These are phyloP conservation scores for Grapholita molesta DNA, from an alignment of 1,140 invertebrate genomes.

Conservation along the genomic window DNA sequence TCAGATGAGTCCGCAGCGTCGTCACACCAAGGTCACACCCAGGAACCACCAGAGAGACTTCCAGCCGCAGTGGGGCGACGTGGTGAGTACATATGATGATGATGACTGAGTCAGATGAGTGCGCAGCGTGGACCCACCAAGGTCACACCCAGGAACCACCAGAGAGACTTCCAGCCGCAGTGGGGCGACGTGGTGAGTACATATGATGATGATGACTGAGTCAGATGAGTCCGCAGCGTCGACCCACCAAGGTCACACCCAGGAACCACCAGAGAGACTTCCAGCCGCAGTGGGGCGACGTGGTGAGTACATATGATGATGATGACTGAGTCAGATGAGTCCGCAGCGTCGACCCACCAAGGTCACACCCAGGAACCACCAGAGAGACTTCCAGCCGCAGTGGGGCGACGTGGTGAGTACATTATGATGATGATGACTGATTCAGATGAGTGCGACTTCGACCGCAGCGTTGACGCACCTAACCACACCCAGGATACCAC, in stretches of 20 bases:
- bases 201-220: no score
- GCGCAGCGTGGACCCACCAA: conserved; percentile 65
- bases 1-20: conserved; percentile 48
- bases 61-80: conserved; percentile 81
- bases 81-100: conserved; percentile 77
- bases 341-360: conserved; percentile 80
- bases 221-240: conserved; percentile 48
- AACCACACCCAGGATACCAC: conserved; percentile 51
- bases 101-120: no score
- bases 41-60: conserved; percentile 76
- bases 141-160: conserved; percentile 53
- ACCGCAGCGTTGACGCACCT: conserved; percentile 81
- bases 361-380: conserved; percentile 53
- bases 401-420: conserved; percentile 79
- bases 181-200: conserved; percentile 78
- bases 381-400: conserved; percentile 81
- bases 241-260: conserved; percentile 69
- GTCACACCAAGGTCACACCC: conserved; percentile 69
- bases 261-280: conserved; percentile 76
- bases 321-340: no score
- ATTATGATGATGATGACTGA: no score
- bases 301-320: conserved; percentile 77
- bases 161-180: conserved; percentile 81
- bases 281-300: conserved; percentile 81
- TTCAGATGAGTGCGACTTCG: no score